phyloP scores from a whole-genome alignment of 2,113 vertebrate species.

The Corvus cornix region DNA sequence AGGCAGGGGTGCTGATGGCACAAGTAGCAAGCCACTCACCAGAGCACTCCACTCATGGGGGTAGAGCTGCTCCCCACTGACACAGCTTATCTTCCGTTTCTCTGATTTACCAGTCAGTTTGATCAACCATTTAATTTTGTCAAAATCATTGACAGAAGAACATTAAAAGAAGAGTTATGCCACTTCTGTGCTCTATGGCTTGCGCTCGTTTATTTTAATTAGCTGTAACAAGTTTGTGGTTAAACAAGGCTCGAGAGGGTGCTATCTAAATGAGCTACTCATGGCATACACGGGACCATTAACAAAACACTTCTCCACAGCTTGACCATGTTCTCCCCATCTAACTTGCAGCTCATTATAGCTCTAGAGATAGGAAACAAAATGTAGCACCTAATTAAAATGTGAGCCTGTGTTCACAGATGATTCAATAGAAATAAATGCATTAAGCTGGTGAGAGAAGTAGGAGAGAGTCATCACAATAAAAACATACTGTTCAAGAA shows the following conservation, averaged over 20 bases:
- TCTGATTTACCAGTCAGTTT: constrained; percentile 3
- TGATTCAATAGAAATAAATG: constrained; percentile 40
- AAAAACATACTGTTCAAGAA: background rate
- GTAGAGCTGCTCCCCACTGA: fast-evolving
- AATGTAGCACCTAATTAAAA: constrained; percentile 61
- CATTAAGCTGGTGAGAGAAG: background rate
- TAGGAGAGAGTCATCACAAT: background rate
- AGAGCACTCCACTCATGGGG: fast-evolving
- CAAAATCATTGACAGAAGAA: constrained; percentile 22
- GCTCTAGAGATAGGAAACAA: constrained; percentile 15
- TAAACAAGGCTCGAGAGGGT: constrained; percentile 50
- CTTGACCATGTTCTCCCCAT: constrained; percentile 36
- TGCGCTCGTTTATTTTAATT: constrained; percentile 60
- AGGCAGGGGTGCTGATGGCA: background rate
- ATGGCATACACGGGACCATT: constrained; percentile 16
- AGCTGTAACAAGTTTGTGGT: constrained; percentile 46
- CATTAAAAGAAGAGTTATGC: constrained; percentile 23
- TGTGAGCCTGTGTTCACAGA: constrained; percentile 24
- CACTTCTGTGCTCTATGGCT: background rate
- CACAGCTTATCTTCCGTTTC: background rate
- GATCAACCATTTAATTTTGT: constrained; percentile 42
- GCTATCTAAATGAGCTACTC: constrained; percentile 36
- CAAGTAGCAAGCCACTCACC: background rate
- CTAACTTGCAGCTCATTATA: constrained; percentile 41
- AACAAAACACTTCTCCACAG: constrained; percentile 47